Base-by-base conservation (phyloP, 2,797 vertebrate species). In the Hoplostethus atlanticus region DNA sequence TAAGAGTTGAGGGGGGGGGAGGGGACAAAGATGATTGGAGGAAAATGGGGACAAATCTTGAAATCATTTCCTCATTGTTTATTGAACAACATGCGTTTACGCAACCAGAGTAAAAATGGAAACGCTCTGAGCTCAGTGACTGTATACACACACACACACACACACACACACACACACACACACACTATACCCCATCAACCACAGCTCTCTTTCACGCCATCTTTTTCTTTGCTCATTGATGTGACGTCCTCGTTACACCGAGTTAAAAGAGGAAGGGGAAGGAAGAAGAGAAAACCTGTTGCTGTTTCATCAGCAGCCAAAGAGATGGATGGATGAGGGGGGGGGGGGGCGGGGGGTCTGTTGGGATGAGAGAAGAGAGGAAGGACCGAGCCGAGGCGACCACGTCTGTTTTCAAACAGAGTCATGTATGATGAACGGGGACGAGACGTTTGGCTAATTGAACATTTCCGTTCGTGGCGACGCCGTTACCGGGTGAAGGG, bases 401-500 rank as follows among this genome's bases (percentile, higher is more conserved):
- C n/a, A n/a, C n/a, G n/a, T n/a, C n/a, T n/a, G n/a, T n/a, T 48
- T 64, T 51, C 0, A 59, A 40, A 76, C 25, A 40, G 25, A 79
- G 64, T 51, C 38, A 10, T 31, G 11, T 16, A 46, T 51, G 62
- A 79, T 74, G 42, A 78, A 67, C n/a, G 17, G 21, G 59, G 50
- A 51, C 52, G 53, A 79, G 73, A 73, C 73, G 6, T 74, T 68
- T 83, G 0, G 69, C 69, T 73, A 21, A 21, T 21, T 21, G 21
- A 21, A 21, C 21, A 1, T 21, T 21, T 21, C 21, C 21, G 21
- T 21, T 21, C 21, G 21, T 21, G 21, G 21, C 21, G 21, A 21
- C 21, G 21, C 21, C 21, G 21, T 21, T 21, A 21, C 21, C 21
- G 1, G 21, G 21, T 21, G 21, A 21, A 21, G 21, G 21, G 21